Base-by-base conservation (phyloP, 2,888 invertebrate genomes). In the Ditula angustiorana region DNA sequence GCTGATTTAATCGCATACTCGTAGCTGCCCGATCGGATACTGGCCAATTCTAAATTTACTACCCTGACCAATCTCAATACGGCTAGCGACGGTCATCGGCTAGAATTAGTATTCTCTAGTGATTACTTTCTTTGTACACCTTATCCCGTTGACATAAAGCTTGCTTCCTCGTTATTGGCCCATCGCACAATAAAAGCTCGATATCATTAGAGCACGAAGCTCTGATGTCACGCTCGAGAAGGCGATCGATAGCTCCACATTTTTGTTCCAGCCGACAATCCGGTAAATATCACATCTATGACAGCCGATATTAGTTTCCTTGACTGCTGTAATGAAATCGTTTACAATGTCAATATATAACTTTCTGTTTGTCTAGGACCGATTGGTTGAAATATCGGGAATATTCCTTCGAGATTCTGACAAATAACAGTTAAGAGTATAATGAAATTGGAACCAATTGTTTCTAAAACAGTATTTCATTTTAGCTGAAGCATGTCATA, bases 231-330 rank as follows among this genome's bases (percentile, higher is more conserved):
- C 79, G 80, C 72, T 61, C 70, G 75, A 71, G 75, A 78, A 74
- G 71, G 64, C 75, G 74, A 78, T 75, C 72, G 67, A 71, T 67
- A 67, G 61, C 71, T 71, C 79, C 79, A 81, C 80, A 80, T 79
- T 80, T 80, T 79, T 77, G 72, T 77, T 80, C 80, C 74, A 76
- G 75, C 26, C 53, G 70, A 71, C 72, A 69, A 70, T 69, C 75
- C 73, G 56, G 60, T 59, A 64, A 63, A 67, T 66, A 70, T 70
- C 58, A 52, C 44, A 63, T 58, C 44, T 58, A 52, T 64, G 53
- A 59, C 59, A 58, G 53, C 52, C 53, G 64, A 64, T 64, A 64
- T 64, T 59, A 64, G 58, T 64, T 64, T 53, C 46, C 53, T 63
- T 55, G 67, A 62, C 53, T 47, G 63, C 61, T 37, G 50, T 68